phyloP scores from a whole-genome alignment of 2,113 vertebrate genomes.

The Peromyscus californicus region DNA sequence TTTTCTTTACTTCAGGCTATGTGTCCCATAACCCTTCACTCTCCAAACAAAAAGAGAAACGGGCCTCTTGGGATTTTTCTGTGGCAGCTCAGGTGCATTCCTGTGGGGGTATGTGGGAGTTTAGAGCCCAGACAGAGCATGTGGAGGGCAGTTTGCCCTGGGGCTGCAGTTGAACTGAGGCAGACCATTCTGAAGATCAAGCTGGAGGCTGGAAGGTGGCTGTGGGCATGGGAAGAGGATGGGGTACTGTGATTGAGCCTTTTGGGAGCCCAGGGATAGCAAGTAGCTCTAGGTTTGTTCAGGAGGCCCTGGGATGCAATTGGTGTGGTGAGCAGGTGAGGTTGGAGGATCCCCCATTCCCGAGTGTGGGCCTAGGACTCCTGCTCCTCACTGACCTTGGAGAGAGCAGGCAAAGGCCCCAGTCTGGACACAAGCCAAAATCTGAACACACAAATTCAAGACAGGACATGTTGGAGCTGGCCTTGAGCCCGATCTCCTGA shows the following conservation, averaged over 20 bases:
- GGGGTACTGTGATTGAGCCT: neutral
- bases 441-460: slow-evolving; percentile 37
- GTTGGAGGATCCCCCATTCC: neutral
- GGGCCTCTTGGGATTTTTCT: neutral
- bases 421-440: neutral
- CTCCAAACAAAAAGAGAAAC: neutral
- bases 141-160: neutral
- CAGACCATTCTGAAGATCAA: slow-evolving; percentile 54
- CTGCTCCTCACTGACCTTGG: slow-evolving; percentile 70
- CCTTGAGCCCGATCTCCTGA: neutral
- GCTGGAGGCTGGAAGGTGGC: neutral
- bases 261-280: no score
- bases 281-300: neutral
- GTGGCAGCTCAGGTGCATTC: neutral
- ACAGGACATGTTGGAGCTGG: neutral
- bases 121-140: neutral
- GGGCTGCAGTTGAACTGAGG: neutral
- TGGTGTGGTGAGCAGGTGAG: neutral
- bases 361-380: neutral
- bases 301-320: neutral
- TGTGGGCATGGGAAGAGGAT: neutral
- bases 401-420: slow-evolving; percentile 45
- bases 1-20: neutral
- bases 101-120: neutral
- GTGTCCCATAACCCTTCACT: neutral